Evolutionary conservation across 1,140 invertebrate species (phyloP).

Genomic region (Tribolium madens): DNA sequence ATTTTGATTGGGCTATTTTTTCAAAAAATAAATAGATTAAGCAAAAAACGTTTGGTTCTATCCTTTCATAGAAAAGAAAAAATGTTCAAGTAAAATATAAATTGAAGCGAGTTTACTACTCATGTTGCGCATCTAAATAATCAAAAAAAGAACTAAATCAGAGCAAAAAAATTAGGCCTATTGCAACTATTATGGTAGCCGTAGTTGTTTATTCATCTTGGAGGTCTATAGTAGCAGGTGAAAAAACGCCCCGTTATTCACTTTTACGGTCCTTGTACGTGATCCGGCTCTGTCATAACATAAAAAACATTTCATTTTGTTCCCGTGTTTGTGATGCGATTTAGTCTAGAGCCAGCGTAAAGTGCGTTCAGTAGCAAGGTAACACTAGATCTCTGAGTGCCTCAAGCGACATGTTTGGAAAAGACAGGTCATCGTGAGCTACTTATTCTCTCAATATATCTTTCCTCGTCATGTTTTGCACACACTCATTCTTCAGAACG

Average conservation of each 20-base stretch:
- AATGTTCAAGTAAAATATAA: too few species aligned
- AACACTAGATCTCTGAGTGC: slow-evolving; percentile 5
- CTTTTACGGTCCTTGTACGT: background rate
- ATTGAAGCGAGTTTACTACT: too few species aligned
- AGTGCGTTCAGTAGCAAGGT: slow-evolving; percentile 2
- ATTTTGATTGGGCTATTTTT: too few species aligned
- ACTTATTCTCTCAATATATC: slow-evolving; percentile 31
- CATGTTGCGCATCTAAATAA: too few species aligned
- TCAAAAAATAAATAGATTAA: too few species aligned
- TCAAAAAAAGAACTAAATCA: too few species aligned
- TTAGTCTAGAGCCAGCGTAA: background rate
- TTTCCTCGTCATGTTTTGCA: slow-evolving; percentile 36
- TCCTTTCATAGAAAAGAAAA: too few species aligned
- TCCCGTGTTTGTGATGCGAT: slow-evolving; percentile 8
- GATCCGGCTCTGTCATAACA: background rate
- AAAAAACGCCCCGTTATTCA: background rate
- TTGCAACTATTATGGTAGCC: too few species aligned
- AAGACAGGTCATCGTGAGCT: slow-evolving; percentile 28
- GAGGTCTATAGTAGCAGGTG: too few species aligned
- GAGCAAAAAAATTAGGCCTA: too few species aligned
- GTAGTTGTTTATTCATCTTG: too few species aligned
- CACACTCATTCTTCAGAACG: slow-evolving; percentile 7
- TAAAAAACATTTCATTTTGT: slow-evolving; percentile 33
- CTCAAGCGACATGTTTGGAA: slow-evolving; percentile 6
- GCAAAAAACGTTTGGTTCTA: too few species aligned